Conservation (phyloP, 2,888 invertebrate genomes). For the Neoscelio sp. region DNA sequence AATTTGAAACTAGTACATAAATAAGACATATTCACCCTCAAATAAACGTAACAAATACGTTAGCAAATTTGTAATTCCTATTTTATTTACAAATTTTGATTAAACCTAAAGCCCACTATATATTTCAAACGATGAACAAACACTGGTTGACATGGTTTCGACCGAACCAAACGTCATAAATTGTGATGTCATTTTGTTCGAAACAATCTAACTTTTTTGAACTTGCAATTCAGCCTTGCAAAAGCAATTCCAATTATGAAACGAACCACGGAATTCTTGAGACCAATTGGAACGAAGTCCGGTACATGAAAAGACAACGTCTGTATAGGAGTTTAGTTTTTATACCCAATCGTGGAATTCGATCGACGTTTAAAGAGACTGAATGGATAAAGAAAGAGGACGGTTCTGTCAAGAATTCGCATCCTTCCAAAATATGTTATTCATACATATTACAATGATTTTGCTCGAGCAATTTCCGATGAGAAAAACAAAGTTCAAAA, state of each 20-base stretch:
- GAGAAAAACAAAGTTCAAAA: neutral
- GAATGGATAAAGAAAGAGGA: slow-evolving; percentile 23
- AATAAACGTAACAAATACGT: too few species aligned
- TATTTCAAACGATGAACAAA: too few species aligned
- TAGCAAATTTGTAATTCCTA: too few species aligned
- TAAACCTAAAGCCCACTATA: too few species aligned
- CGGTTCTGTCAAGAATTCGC: slow-evolving; percentile 42
- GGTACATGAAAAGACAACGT: slow-evolving; percentile 22
- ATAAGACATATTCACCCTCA: too few species aligned
- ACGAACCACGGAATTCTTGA: slow-evolving; percentile 11
- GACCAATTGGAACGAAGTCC: slow-evolving; percentile 13
- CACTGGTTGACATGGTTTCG: too few species aligned
- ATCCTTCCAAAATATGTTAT: slow-evolving; percentile 31
- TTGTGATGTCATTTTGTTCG: too few species aligned
- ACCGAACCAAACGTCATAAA: too few species aligned
- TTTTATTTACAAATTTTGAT: too few species aligned
- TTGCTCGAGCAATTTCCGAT: neutral
- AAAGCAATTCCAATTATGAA: slow-evolving; percentile 24
- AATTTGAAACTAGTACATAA: too few species aligned
- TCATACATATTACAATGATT: too few species aligned
- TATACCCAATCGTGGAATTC: slow-evolving; percentile 65
- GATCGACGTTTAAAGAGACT: slow-evolving; percentile 41
- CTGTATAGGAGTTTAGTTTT: slow-evolving; percentile 36
- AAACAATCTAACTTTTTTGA: neutral
- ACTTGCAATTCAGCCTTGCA: neutral